Percentiles rank a stretch among this genome's conserved stretches.
Conservation (phyloP, 2,888 invertebrate species). For the Drosophila prostipennis region DNA sequence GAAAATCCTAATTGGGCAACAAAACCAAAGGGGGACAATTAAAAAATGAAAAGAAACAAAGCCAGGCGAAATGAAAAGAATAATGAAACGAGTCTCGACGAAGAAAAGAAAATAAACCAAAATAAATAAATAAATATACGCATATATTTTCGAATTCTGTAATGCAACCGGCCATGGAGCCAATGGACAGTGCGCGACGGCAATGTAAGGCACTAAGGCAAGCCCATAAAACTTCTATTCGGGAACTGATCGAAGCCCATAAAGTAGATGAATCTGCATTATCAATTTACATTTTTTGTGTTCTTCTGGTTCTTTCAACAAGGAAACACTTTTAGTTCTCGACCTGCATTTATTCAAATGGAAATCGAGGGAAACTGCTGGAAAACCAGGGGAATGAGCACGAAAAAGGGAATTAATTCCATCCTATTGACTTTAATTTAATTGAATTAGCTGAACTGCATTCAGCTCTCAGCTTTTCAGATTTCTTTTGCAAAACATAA, state of each 20-base stretch:
- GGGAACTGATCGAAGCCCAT: conserved; percentile 4
- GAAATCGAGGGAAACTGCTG: conserved; percentile 27
- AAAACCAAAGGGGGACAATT: conserved; percentile 52
- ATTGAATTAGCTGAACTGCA: not conserved
- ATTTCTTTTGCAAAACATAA: not conserved
- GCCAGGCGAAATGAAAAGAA: conserved; percentile 37
- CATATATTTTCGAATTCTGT: conserved; percentile 7
- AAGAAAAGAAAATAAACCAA: not conserved
- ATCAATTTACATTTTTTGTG: conserved; percentile 55
- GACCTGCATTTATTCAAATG: conserved; percentile 21
- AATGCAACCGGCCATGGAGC: conserved; percentile 16
- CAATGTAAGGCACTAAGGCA: conserved; percentile 5
- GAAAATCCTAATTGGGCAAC: conserved; percentile 72
- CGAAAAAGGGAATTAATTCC: not conserved
- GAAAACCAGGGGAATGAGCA: not conserved
- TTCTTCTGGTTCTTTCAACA: conserved; percentile 12
- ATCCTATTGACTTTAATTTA: not conserved
- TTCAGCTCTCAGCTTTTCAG: not conserved
- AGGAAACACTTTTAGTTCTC: conserved; percentile 35
- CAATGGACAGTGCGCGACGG: conserved; percentile 13
- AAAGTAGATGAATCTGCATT: conserved; percentile 40
- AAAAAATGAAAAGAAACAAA: conserved; percentile 70
- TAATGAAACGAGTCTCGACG: conserved; percentile 26
- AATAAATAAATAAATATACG: conserved; percentile 31
- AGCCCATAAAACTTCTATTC: conserved; percentile 13